These are phyloP conservation scores for Phylloscopus trochilus DNA, from an alignment of 2,113 vertebrate genomes.

Conservation along the genomic window DNA sequence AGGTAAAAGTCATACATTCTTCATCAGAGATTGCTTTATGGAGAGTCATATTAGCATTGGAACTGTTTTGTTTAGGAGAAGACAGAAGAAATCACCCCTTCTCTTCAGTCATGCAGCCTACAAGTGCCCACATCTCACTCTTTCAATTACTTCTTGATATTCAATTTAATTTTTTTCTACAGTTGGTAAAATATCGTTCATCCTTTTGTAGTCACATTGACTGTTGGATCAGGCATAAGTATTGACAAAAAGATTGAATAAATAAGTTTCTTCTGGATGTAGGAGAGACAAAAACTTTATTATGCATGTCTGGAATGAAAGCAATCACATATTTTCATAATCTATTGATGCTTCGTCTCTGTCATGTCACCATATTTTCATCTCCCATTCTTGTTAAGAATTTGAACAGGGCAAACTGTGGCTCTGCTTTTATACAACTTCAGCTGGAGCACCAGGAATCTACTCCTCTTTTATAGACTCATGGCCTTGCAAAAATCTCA, in stretches of 20 bases:
- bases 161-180: neutral
- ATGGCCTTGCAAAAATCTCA: neutral
- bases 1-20: neutral
- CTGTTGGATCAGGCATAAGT: neutral
- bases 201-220: neutral
- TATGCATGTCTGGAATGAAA: neutral
- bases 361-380: neutral
- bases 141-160: neutral
- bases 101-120: neutral
- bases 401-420: accelerated
- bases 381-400: neutral
- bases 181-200: neutral
- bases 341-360: neutral
- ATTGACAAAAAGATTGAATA: neutral
- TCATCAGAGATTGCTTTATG: neutral
- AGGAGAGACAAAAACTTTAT: neutral
- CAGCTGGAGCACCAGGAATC: neutral
- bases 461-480: neutral
- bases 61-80: neutral
- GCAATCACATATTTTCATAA: neutral
- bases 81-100: neutral
- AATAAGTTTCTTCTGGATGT: neutral
- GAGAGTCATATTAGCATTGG: neutral
- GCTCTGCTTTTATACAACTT: neutral
- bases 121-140: neutral